These are phyloP conservation scores for Pterocles gutturalis DNA, from an alignment of 2,113 vertebrate species.

Conservation along the genomic window DNA sequence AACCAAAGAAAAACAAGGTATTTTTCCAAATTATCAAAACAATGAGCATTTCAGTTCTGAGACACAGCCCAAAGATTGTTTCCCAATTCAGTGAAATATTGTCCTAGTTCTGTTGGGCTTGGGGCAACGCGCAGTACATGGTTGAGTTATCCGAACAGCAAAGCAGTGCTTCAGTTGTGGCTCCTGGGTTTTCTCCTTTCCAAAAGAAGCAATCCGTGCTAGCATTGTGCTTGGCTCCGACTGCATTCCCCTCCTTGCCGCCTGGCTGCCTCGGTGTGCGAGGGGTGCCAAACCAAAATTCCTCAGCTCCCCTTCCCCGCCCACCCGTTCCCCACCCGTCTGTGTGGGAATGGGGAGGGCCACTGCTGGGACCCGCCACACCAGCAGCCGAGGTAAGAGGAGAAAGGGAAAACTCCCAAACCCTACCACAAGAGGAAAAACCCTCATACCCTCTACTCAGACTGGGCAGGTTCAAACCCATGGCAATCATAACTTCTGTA, in stretches of 20 bases:
- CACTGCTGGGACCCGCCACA: slow-evolving; percentile 1
- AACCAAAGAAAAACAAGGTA: slow-evolving; percentile 32
- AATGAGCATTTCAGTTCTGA: slow-evolving; percentile 37
- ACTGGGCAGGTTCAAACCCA: not conserved
- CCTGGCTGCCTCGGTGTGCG: not conserved
- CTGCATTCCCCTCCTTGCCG: not conserved
- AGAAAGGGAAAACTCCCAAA: not conserved
- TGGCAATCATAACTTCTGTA: fast-evolving
- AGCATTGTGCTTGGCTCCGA: slow-evolving; percentile 14
- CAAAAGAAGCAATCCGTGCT: not conserved
- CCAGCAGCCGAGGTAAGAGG: not conserved
- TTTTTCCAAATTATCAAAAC: slow-evolving; percentile 33
- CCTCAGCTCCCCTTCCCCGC: slow-evolving; percentile 48
- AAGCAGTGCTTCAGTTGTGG: slow-evolving; percentile 30
- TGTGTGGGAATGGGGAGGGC: slow-evolving; percentile 16
- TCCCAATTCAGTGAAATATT: not conserved
- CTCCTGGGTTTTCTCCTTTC: slow-evolving; percentile 39
- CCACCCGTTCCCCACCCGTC: slow-evolving; percentile 22
- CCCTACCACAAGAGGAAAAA: not conserved
- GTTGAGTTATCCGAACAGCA: slow-evolving; percentile 1
- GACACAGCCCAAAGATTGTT: not conserved
- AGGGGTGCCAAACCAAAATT: slow-evolving; percentile 52
- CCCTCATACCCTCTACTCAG: not conserved
- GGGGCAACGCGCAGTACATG: not conserved
- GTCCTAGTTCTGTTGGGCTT: not conserved